A percentile compares a stretch with the other conserved stretches of the same genome.
These are phyloP conservation scores for Todiramphus chloris DNA, from an alignment of 2,113 vertebrate genomes.

Conservation along the genomic window DNA sequence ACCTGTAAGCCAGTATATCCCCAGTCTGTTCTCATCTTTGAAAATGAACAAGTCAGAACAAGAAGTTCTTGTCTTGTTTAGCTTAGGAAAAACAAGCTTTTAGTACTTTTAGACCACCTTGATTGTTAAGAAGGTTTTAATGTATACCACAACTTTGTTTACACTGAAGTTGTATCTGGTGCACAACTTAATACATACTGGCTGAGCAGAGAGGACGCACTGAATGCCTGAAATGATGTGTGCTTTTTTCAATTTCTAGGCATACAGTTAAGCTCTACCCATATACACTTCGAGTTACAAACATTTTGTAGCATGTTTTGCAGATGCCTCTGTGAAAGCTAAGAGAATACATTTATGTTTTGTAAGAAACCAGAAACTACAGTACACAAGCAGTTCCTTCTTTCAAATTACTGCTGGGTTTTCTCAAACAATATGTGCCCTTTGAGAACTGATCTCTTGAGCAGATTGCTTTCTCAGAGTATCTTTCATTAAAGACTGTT, in stretches of 20 bases:
- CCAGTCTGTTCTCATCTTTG: conserved; percentile 3
- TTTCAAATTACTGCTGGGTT: neutral
- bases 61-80: conserved; percentile 21
- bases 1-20: neutral
- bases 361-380: neutral
- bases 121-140: conserved; percentile 14
- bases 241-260: neutral
- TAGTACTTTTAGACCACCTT: neutral
- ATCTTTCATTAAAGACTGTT: neutral
- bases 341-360: neutral
- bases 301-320: neutral
- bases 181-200: neutral
- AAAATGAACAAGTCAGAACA: neutral
- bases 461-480: neutral
- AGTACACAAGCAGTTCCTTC: neutral
- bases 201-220: neutral
- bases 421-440: neutral
- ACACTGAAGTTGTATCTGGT: neutral
- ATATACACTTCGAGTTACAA: neutral
- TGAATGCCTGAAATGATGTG: neutral
- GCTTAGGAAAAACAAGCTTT: conserved; percentile 32
- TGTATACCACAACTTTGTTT: neutral
- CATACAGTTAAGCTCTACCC: neutral
- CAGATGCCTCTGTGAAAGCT: neutral
- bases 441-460: neutral